Conservation (phyloP, 2,113 vertebrate genomes). For the Prunella fulvescens region DNA sequence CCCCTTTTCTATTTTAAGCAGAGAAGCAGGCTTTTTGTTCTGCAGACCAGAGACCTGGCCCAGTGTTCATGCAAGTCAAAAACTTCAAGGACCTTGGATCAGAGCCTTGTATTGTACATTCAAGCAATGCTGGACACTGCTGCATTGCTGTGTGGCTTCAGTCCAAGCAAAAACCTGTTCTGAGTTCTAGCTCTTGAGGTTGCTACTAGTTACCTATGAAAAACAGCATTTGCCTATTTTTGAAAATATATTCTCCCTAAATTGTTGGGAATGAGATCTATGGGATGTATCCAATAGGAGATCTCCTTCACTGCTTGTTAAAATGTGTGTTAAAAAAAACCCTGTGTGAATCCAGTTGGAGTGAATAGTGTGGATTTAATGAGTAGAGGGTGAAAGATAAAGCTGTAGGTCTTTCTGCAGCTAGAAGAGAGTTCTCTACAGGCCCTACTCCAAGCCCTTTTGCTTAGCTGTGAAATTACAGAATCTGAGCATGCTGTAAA, state of each 20-base stretch:
- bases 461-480: background rate
- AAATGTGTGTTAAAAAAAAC: background rate
- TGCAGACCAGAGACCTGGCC: background rate
- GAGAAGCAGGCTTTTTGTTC: conserved; percentile 4
- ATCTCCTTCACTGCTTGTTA: background rate
- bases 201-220: background rate
- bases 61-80: background rate
- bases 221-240: background rate
- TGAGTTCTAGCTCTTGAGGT: background rate
- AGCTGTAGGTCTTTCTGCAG: background rate
- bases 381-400: background rate
- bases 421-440: background rate
- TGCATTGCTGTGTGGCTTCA: background rate
- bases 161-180: conserved; percentile 23
- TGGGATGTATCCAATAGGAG: background rate
- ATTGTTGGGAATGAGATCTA: background rate
- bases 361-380: background rate
- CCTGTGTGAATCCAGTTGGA: background rate
- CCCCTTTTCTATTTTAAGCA: background rate
- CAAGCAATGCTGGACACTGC: background rate
- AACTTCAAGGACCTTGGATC: conserved; percentile 4
- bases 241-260: background rate
- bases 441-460: background rate
- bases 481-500: background rate
- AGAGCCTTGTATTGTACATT: conserved; percentile 3